phyloP scores from a whole-genome alignment of 2,113 vertebrate species.

The Notarius quadriscutis region DNA sequence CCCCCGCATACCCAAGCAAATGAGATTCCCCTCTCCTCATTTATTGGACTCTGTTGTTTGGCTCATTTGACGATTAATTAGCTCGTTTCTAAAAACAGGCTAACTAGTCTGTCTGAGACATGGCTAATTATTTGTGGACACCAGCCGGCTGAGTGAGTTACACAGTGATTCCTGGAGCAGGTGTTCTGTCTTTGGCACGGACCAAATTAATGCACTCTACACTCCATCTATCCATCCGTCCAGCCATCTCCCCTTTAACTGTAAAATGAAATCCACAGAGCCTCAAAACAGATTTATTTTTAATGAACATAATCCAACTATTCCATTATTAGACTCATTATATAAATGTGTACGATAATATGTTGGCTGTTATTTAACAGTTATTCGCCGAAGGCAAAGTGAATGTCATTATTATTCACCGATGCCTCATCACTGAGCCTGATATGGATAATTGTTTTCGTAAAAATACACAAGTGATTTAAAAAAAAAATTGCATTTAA shows the following conservation, averaged over 20 bases:
- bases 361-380: too few relatives aligned
- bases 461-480: too few relatives aligned
- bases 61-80: slow-evolving; percentile 41
- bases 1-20: slow-evolving; percentile 20
- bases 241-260: not conserved
- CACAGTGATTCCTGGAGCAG: not conserved
- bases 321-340: not conserved
- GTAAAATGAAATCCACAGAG: not conserved
- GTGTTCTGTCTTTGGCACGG: not conserved
- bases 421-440: too few relatives aligned
- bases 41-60: slow-evolving; percentile 30
- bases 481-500: too few relatives aligned
- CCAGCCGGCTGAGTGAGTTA: not conserved
- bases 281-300: not conserved
- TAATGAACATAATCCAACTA: not conserved
- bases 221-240: not conserved
- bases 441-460: too few relatives aligned
- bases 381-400: too few relatives aligned
- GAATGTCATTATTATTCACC: too few relatives aligned
- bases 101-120: not conserved
- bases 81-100: slow-evolving; percentile 21
- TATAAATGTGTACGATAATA: not conserved
- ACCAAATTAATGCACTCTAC: not conserved
- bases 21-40: slow-evolving; percentile 6
- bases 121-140: slow-evolving; percentile 17